Evolutionary conservation across 2,113 vertebrate species (phyloP), one percentile per base, ranked within the genome.

Genomic region (Paracanthobrama guichenoti): DNA sequence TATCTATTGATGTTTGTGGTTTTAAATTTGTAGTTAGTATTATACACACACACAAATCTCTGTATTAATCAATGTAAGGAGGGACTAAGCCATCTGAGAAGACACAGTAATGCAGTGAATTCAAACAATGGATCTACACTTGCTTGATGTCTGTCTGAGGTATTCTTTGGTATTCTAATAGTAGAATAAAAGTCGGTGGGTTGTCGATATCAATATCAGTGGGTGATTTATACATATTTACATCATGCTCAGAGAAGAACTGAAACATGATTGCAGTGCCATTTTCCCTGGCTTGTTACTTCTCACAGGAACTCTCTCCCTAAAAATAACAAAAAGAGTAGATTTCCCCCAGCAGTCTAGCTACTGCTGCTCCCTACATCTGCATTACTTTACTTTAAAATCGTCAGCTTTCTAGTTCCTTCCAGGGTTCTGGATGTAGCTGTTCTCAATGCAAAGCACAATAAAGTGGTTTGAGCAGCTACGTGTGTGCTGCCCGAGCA

Each of bases 391-490:
- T 26, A 74, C 67, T 13, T 75, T 59, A n/a, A 79, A 53, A 57
- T 11, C 22, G 14, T 60, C 60, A 67, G 46, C 20, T 57, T 44
- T 57, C 93, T 92, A 95, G 93, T 94, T 93, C 91, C 90, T 92
- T 74, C 91, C 92, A 42, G 89, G 88, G 31, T 95, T 95, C 12
- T 91, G 89, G 81, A 97, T 92, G 79, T 96, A 97, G 81, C 96
- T 98, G 93, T 98, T 99, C 91, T 99, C 97, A 28, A 99, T 95
- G 82, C 97, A 99, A 85, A 99, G 94, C 82, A 98, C 95, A 14
- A 97, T 94, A 83, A 97, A 96, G 89, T 91, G 93, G 88, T 95
- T 95, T 82, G 95, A 94, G 86, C 97, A 99, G 92, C 95, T 95
- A 14, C 95, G 96, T 0, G 92, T 85, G 85, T 96, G 95, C 87